Conservation (phyloP, 2,797 vertebrate species). For the Heliangelus exortis region DNA sequence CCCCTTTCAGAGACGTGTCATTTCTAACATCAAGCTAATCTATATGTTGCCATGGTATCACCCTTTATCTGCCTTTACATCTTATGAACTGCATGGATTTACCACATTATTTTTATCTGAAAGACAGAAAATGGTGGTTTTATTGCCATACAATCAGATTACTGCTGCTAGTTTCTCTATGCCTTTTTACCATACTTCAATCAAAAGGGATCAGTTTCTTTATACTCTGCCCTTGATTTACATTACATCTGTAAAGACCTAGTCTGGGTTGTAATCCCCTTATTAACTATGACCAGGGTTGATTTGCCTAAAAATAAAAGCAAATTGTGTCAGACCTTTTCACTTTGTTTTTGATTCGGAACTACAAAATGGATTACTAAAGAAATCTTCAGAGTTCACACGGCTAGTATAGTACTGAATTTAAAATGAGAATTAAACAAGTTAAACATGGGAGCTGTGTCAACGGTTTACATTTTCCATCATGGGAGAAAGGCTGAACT, state of each 20-base stretch:
- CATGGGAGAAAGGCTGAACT: conserved; percentile 79
- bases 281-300: conserved; percentile 92
- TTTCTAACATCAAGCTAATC: conserved; percentile 86
- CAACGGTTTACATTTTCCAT: conserved; percentile 82
- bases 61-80: conserved; percentile 85
- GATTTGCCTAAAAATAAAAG: conserved; percentile 93
- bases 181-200: conserved; percentile 88
- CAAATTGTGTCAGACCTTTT: conserved; percentile 92
- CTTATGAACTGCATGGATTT: conserved; percentile 86
- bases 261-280: conserved; percentile 94
- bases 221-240: conserved; percentile 87
- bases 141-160: conserved; percentile 88
- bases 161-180: conserved; percentile 83
- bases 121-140: conserved; percentile 86
- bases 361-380: conserved; percentile 98
- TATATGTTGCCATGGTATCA: conserved; percentile 85
- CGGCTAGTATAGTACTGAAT: conserved; percentile 85
- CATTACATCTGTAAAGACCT: conserved; percentile 91
- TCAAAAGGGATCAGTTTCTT: conserved; percentile 92
- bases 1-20: conserved; percentile 82
- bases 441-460: conserved; percentile 83
- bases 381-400: conserved; percentile 87
- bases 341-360: conserved; percentile 94
- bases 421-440: conserved; percentile 89
- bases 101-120: conserved; percentile 85